A percentile compares a stretch with the other conserved stretches of the same genome.
These are phyloP conservation scores for Callyntrura sp. DNA, from an alignment of 2,888 invertebrate genomes.

Conservation along the genomic window DNA sequence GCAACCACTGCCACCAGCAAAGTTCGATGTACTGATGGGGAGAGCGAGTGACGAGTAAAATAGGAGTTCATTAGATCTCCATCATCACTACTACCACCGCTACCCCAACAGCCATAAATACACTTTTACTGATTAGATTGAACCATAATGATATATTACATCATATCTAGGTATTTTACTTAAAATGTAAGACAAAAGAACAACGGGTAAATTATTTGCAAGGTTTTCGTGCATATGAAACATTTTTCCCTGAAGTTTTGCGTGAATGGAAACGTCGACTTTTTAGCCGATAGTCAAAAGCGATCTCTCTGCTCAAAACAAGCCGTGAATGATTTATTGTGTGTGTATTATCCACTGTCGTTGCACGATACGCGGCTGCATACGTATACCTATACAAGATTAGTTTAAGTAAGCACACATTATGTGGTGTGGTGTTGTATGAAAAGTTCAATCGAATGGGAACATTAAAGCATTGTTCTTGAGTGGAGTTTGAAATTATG, in stretches of 20 bases:
- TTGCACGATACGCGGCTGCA: constrained; percentile 6
- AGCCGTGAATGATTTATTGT: too few species aligned
- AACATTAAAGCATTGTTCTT: constrained; percentile 10
- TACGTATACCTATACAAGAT: too few species aligned
- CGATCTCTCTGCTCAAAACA: too few species aligned
- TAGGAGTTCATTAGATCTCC: constrained; percentile 44
- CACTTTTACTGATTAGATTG: not conserved
- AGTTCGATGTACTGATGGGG: constrained; percentile 50
- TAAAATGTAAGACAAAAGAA: constrained; percentile 1
- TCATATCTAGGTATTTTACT: not conserved
- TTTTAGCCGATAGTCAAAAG: not conserved
- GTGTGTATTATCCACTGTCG: not conserved
- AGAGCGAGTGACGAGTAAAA: constrained; percentile 43
- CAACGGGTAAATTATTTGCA: constrained; percentile 31
- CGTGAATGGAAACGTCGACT: constrained; percentile 14
- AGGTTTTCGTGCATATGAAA: constrained; percentile 38
- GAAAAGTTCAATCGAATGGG: not conserved
- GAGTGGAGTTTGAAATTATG: constrained; percentile 15
- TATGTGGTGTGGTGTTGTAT: not conserved
- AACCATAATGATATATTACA: not conserved
- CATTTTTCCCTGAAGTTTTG: constrained; percentile 22
- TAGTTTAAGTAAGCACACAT: not conserved
- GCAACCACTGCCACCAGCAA: constrained; percentile 23
- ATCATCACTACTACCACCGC: constrained; percentile 4
- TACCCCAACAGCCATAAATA: not conserved